Evolutionary conservation across 1,140 invertebrate species (phyloP), one percentile per base, ranked within the genome.

Genomic region (Drosophila melanica): DNA sequence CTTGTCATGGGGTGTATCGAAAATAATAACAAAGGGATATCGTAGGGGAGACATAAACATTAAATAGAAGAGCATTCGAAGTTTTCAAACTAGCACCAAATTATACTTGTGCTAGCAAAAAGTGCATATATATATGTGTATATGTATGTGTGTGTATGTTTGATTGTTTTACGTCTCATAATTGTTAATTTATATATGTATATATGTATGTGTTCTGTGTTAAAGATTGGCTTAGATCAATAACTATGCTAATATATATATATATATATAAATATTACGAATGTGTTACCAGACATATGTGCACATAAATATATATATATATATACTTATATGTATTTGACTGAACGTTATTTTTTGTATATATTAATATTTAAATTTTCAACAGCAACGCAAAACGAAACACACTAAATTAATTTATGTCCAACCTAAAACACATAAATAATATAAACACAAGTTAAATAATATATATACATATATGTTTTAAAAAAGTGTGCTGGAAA

Each of bases 261-360:
- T 20, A 20, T 20, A 20, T 20, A 20, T 20, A 20, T 20, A 71
- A 57, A 63, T 50, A 68, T 30, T n/a, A n/a, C 42, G 53, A 50
- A 47, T 60, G 45, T 65, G 39, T 70, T 53, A 54, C 44, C 35
- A 53, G 3, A 16, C 41, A 45, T 55, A 39, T 18, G 23, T 44
- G 53, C 16, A 54, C 41, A 45, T 51, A 57, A 45, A 59, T 47
- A 55, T 57, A 45, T 65, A 44, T 27, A 30, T 16, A 57, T 23
- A 60, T 35, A 47, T 42, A 47, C 16, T 30, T 55, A 84, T 75
- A 77, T 79, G 75, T 79, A 89, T 89, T 89, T 89, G 84, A 89
- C 84, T 89, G 84, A 89, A 84, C 68, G 53, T 84, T 72, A 70
- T 89, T 89, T 89, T 81, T 79, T 82, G 72, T 85, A 81, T 78